Evolutionary conservation across 2,113 vertebrate genomes (phyloP).

Genomic region (Etheostoma spectabile): DNA sequence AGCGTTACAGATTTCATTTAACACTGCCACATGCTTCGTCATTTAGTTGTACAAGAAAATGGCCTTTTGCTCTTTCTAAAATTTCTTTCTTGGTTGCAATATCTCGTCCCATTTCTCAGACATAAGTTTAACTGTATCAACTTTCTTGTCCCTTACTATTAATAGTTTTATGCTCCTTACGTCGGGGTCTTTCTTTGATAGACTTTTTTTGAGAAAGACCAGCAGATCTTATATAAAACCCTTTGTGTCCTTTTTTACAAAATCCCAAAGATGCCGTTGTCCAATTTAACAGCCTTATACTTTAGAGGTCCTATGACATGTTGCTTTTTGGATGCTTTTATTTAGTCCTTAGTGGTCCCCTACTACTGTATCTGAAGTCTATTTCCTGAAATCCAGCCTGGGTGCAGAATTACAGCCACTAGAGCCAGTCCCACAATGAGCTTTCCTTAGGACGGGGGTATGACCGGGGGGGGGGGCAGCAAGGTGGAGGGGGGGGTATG

Average conservation of each 20-base stretch:
- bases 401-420: too few species aligned
- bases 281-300: not conserved
- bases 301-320: too few species aligned
- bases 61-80: not conserved
- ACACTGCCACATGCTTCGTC: not conserved
- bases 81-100: not conserved
- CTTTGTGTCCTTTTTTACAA: slow-evolving; percentile 1
- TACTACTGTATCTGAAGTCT: too few species aligned
- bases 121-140: not conserved
- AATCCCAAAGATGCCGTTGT: not conserved
- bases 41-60: not conserved
- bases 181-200: not conserved
- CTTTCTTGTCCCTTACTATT: slow-evolving; percentile 8
- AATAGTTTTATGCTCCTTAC: not conserved
- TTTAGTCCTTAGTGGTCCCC: too few species aligned
- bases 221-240: not conserved
- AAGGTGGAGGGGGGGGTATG: too few species aligned
- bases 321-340: too few species aligned
- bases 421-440: too few species aligned
- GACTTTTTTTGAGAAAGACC: not conserved
- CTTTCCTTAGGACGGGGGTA: too few species aligned
- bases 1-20: not conserved
- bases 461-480: too few species aligned
- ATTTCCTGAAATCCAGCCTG: too few species aligned
- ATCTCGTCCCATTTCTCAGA: not conserved